These are phyloP conservation scores for Agrilus biguttatus DNA, from an alignment of 2,888 invertebrate genomes.

Conservation along the genomic window DNA sequence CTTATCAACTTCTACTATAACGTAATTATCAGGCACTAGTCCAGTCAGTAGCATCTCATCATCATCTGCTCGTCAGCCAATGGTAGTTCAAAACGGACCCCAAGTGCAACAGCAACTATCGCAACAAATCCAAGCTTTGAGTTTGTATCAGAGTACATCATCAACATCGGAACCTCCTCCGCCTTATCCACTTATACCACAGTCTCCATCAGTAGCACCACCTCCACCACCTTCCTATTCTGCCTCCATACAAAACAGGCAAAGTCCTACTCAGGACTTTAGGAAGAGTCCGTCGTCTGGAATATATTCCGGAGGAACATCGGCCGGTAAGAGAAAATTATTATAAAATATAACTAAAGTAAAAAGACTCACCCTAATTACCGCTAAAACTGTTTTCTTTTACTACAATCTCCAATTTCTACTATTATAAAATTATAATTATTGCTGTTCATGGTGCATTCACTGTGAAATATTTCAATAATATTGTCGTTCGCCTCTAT, in stretches of 20 bases:
- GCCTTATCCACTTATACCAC: slow-evolving; percentile 37
- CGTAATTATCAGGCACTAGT: slow-evolving; percentile 36
- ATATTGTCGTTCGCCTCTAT: too few species aligned
- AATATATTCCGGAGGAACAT: slow-evolving; percentile 70
- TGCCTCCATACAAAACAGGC: slow-evolving; percentile 73
- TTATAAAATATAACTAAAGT: neutral
- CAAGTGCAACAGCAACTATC: slow-evolving; percentile 71
- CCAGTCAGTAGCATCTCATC: slow-evolving; percentile 41
- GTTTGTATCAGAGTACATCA: slow-evolving; percentile 51
- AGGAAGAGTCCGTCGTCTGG: slow-evolving; percentile 78
- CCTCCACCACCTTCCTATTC: slow-evolving; percentile 77
- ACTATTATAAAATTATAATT: too few species aligned
- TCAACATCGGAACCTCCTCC: slow-evolving; percentile 46
- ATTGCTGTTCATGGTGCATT: too few species aligned
- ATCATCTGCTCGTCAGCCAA: slow-evolving; percentile 46
- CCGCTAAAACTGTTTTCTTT: too few species aligned
- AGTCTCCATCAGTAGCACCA: slow-evolving; percentile 41
- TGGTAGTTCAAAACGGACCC: slow-evolving; percentile 70
- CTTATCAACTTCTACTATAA: neutral
- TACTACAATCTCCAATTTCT: too few species aligned
- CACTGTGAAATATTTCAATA: too few species aligned
- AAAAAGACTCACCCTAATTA: too few species aligned
- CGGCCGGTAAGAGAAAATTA: slow-evolving; percentile 31
- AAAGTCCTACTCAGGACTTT: slow-evolving; percentile 68
- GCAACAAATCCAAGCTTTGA: slow-evolving; percentile 79